Evolutionary conservation across 2,888 invertebrate species (phyloP), one percentile per base, ranked within the genome.

Genomic region (Sminthurinus aureus): DNA sequence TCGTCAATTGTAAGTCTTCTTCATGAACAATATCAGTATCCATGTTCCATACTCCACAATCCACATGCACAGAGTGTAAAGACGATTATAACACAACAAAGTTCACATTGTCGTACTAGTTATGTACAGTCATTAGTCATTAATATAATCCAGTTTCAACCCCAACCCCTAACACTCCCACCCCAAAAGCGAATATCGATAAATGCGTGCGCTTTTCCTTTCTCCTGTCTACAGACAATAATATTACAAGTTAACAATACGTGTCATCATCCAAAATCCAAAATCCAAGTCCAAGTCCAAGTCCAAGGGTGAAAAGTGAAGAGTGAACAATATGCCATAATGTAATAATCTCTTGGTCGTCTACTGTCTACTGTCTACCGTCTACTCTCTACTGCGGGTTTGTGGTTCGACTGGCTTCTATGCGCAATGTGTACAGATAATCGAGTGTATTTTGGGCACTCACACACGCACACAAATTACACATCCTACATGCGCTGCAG

Each of bases 341-440:
- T 81, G 74, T 81, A 81, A 81, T 81, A 81, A 81, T 81, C 73
- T 81, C 74, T 74, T 26, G n/a, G n/a, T n/a, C n/a, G n/a, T n/a
- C n/a, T n/a, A n/a, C n/a, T n/a, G n/a, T n/a, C n/a, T n/a, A n/a
- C n/a, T n/a, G n/a, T n/a, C n/a, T n/a, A n/a, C n/a, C n/a, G n/a
- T n/a, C 6, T 26, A 4, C 0, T 8, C 24, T 38, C 38, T 4
- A 38, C 18, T 24, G 24, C 18, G 4, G 18, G 20, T 76, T 24
- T 76, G 24, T 76, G 75, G 50, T 50, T 50, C n/a, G n/a, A n/a
- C n/a, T n/a, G n/a, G n/a, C n/a, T n/a, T n/a, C n/a, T n/a, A n/a
- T n/a, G n/a, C n/a, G 38, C 6, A 38, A 1, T 4, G 38, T 38
- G 38, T 38, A 38, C 38, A 38, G 38, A 38, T 38, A 38, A 6